phyloP scores from a whole-genome alignment of 2,113 vertebrate species.

The Rhinolophus sinicus region DNA sequence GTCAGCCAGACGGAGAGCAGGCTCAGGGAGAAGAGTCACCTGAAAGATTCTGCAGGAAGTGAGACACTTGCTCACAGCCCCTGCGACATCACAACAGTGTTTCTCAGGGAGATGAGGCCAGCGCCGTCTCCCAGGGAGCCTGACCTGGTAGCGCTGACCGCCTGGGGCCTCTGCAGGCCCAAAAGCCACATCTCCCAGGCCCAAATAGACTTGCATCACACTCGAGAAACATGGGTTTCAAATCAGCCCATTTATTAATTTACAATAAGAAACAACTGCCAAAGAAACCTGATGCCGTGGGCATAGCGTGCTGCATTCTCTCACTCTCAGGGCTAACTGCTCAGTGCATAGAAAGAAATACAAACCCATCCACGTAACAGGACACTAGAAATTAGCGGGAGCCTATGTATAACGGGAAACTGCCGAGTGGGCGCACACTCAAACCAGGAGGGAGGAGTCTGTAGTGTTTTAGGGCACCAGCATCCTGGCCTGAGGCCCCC shows the following conservation, averaged over 20 bases:
- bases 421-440: fast-evolving
- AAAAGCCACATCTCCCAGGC: not conserved
- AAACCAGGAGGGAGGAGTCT: not conserved
- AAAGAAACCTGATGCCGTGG: not conserved
- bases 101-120: no score
- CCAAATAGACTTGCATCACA: not conserved
- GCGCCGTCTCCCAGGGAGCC: not conserved
- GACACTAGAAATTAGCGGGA: not conserved
- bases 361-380: not conserved
- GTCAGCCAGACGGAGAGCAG: not conserved
- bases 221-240: not conserved
- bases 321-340: not conserved
- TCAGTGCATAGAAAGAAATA: not conserved
- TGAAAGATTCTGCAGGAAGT: not conserved
- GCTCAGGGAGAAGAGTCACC: no score
- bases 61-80: not conserved
- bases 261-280: not conserved
- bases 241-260: not conserved
- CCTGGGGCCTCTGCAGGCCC: not conserved
- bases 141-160: not conserved
- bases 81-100: fast-evolving
- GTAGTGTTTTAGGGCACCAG: not conserved
- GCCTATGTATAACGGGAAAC: not conserved
- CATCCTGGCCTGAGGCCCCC: not conserved
- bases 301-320: not conserved